A percentile compares a stretch with the other conserved stretches of the same genome.
phyloP scores from a whole-genome alignment of 2,797 vertebrate species.

The Furcifer pardalis region DNA sequence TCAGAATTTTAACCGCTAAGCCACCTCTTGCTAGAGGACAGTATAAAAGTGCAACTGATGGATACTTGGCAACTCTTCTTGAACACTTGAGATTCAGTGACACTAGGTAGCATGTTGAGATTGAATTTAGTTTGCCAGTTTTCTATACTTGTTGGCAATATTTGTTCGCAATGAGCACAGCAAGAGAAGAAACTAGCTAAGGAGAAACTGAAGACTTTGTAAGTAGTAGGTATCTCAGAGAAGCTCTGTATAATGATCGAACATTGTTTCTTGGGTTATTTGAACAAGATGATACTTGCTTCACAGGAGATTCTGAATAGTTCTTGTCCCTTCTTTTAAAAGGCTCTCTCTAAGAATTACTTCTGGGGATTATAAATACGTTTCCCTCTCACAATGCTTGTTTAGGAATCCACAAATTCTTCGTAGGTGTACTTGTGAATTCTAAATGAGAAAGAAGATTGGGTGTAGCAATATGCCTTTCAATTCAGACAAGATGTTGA shows the following conservation, averaged over 20 bases:
- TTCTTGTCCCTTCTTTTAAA: too few relatives aligned
- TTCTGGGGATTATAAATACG: conserved; percentile 16
- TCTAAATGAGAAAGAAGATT: neutral
- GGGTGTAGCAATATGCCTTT: neutral
- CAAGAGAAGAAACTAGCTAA: conserved; percentile 8
- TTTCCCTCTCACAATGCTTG: conserved; percentile 18
- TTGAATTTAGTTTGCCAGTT: conserved; percentile 28
- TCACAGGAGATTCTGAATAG: too few relatives aligned
- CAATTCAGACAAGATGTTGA: neutral
- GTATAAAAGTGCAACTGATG: too few relatives aligned
- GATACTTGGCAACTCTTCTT: neutral
- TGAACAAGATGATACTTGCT: neutral
- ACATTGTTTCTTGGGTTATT: conserved; percentile 13
- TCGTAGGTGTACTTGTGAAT: conserved; percentile 35
- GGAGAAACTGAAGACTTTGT: conserved; percentile 48
- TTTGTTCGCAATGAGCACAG: neutral
- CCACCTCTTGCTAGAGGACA: too few relatives aligned
- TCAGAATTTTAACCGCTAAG: too few relatives aligned
- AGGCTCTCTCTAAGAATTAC: conserved; percentile 2
- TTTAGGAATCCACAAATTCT: neutral
- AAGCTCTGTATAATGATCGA: conserved; percentile 29
- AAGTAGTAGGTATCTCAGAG: conserved; percentile 18
- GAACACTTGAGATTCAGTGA: neutral
- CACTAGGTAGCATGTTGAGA: neutral
- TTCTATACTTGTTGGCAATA: neutral